Base-by-base conservation (phyloP, 2,113 vertebrate species). In the Lanius collurio region DNA sequence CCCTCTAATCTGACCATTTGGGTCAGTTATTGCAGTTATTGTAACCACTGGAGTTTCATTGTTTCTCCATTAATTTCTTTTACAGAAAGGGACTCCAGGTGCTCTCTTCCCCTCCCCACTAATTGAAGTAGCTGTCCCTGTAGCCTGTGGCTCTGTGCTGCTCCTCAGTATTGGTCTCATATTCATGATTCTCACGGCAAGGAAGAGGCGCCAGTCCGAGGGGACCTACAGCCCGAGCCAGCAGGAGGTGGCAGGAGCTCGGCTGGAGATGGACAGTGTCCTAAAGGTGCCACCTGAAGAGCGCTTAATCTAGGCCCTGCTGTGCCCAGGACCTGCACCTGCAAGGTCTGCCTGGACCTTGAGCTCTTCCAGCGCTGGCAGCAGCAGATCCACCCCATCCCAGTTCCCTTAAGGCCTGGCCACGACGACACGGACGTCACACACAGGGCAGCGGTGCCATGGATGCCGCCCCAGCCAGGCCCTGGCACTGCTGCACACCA, bases 281-380 rank as follows among this genome's bases (percentile, higher is more conserved):
- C 98, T 99, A 63, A 99, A 99, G 97, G 99, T 99, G 94, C 99
- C 99, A 4, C 99, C 99, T 0, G 99, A 99, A 62, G 99, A 99
- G 98, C 98, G 99, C 90, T 94, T 99, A 59, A 99, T 99, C 95
- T 99, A 90, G 98, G 83, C 74, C 20, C 64, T 24, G 8, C 78
- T 12, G 2, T 41, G 87, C n/a, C 79, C 39, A 49, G 74, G 70
- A 68, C 42, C 75, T 53, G 57, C 59, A 46, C 60, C 93, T 19
- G 47, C 73, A 52, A 22, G 94, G 55, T 78, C 92, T 82, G 92
- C 87, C 55, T 26, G 70, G 79, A 42, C 63, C 89, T 57, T 64
- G 80, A 13, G 33, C 79, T 60, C 59, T 23, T 22, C 37, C 89
- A 62, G 84, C 94, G 24, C 76, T n/a, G 67, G 90, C 88, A 76